Conservation (phyloP, 2,888 invertebrate species). For the Hirtodrosophila confusa region DNA sequence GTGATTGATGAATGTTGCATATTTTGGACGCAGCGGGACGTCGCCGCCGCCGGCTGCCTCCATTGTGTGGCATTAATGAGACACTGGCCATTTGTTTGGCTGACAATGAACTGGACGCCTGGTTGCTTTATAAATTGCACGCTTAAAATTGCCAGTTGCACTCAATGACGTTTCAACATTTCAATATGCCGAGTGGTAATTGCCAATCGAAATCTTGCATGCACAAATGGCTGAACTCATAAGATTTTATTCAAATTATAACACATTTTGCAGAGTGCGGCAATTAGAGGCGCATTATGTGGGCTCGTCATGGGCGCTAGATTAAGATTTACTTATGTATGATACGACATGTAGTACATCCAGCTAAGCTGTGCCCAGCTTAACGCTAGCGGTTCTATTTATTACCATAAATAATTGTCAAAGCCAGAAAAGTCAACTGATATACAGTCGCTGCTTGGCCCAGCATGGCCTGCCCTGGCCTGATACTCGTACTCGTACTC, state of each 20-base stretch:
- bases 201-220: constrained; percentile 45
- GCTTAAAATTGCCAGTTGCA: constrained; percentile 43
- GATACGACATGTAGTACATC: constrained; percentile 28
- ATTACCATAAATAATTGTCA: constrained; percentile 81
- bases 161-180: constrained; percentile 58
- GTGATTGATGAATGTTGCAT: constrained; percentile 82
- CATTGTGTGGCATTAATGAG: constrained; percentile 77
- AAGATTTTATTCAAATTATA: constrained; percentile 58
- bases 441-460: constrained; percentile 65
- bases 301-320: constrained; percentile 29
- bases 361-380: constrained; percentile 33
- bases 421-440: constrained; percentile 70
- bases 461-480: constrained; percentile 49
- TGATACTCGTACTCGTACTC: constrained; percentile 10
- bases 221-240: constrained; percentile 40
- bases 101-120: constrained; percentile 54
- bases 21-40: constrained; percentile 78
- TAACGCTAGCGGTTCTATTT: constrained; percentile 69
- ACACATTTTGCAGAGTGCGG: constrained; percentile 49
- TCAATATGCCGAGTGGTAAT: constrained; percentile 55
- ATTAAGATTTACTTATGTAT: constrained; percentile 37
- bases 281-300: constrained; percentile 69
- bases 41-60: constrained; percentile 60
- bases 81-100: constrained; percentile 73
- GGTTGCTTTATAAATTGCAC: constrained; percentile 31